Percentiles rank a stretch among this genome's conserved stretches.
Conservation (phyloP, 2,797 vertebrate species). For the Zalophus californianus region DNA sequence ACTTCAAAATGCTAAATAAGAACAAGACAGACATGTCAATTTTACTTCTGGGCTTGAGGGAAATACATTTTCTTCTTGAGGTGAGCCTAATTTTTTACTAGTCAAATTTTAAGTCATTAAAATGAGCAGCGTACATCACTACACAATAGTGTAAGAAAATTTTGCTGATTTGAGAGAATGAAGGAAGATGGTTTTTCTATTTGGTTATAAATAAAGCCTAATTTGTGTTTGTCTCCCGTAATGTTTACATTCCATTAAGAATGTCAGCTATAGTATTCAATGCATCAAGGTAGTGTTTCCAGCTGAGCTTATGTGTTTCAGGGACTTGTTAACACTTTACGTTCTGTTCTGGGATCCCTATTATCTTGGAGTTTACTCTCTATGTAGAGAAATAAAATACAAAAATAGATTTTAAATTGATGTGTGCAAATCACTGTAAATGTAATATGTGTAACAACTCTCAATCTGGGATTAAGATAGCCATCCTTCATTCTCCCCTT, state of each 20-base stretch:
- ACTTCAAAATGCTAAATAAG: neutral
- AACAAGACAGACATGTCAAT: neutral
- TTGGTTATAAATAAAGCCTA: conserved; percentile 9
- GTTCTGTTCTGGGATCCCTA: neutral
- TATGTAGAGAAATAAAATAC: neutral
- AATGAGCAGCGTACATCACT: neutral
- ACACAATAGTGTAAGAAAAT: neutral
- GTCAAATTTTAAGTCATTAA: neutral
- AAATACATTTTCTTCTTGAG: neutral
- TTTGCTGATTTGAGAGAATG: neutral
- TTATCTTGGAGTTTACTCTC: neutral
- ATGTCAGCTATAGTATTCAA: neutral
- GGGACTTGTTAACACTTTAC: neutral
- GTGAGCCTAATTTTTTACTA: neutral
- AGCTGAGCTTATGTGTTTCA: neutral
- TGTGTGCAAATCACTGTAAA: neutral
- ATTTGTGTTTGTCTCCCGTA: neutral
- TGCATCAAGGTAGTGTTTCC: neutral
- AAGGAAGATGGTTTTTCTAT: neutral
- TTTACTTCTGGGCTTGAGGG: neutral
- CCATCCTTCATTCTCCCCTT: neutral
- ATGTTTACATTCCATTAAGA: neutral
- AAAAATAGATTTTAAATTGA: conserved; percentile 4
- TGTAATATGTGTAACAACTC: neutral
- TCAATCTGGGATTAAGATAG: neutral